These are phyloP conservation scores for Micrasema longulum DNA, from an alignment of 1,140 invertebrate species.

Conservation along the genomic window DNA sequence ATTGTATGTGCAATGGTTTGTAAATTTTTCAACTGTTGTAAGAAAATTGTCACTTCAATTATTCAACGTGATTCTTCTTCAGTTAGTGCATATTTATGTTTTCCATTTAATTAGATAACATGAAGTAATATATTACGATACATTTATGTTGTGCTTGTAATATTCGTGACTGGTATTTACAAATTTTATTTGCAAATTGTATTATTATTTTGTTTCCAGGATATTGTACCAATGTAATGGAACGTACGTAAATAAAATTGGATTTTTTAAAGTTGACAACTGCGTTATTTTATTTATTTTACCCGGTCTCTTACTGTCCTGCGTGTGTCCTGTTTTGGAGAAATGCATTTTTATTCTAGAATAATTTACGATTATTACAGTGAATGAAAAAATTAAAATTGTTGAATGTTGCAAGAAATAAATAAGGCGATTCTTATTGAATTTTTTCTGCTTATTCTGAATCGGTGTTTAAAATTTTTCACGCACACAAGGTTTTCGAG, in stretches of 20 bases:
- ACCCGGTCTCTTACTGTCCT: background rate
- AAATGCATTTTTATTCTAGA: background rate
- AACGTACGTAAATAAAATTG: slow-evolving; percentile 51
- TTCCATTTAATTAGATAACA: slow-evolving; percentile 25
- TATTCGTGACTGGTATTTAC: slow-evolving; percentile 52
- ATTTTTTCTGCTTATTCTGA: too few species aligned
- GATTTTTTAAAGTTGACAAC: slow-evolving; percentile 53
- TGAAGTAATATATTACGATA: slow-evolving; percentile 22
- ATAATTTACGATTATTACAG: background rate
- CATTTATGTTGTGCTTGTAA: slow-evolving; percentile 53
- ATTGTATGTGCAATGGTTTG: slow-evolving; percentile 1
- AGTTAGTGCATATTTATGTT: slow-evolving; percentile 24
- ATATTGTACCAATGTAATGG: slow-evolving; percentile 45
- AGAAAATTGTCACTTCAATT: too few species aligned
- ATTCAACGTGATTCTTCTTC: slow-evolving; percentile 12
- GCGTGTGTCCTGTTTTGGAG: background rate
- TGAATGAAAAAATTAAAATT: background rate
- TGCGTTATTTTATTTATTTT: slow-evolving; percentile 30
- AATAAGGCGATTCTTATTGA: too few species aligned
- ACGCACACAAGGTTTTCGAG: too few species aligned
- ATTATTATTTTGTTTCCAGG: slow-evolving; percentile 46
- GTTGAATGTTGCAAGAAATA: too few species aligned
- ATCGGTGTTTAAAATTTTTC: too few species aligned
- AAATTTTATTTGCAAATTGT: slow-evolving; percentile 52
- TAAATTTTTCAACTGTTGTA: slow-evolving; percentile 6